Evolutionary conservation across 2,888 invertebrate genomes (phyloP).

Genomic region (Zygogramma bicolorata): DNA sequence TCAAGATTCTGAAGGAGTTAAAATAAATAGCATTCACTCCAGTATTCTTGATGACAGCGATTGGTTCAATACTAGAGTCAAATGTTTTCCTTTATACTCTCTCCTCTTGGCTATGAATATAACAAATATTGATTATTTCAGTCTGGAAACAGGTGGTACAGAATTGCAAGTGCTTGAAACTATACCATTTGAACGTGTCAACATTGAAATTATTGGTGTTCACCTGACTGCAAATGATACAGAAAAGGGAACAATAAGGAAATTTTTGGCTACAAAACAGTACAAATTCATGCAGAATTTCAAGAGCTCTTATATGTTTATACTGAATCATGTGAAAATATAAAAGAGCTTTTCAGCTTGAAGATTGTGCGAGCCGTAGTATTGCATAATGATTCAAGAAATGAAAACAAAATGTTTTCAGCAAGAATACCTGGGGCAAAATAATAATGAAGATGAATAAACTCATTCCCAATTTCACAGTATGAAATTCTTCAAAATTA

Average conservation of each 20-base stretch:
- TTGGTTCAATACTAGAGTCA: slow-evolving; percentile 79
- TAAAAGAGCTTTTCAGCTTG: slow-evolving; percentile 33
- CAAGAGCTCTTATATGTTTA: slow-evolving; percentile 62
- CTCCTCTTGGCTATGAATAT: slow-evolving; percentile 82
- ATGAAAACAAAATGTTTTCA: neutral
- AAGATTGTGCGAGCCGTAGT: neutral
- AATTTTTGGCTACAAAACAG: slow-evolving; percentile 63
- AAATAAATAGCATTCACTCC: slow-evolving; percentile 68
- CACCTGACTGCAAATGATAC: slow-evolving; percentile 59
- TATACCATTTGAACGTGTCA: slow-evolving; percentile 70
- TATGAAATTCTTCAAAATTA: too few species aligned
- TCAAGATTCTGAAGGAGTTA: slow-evolving; percentile 64
- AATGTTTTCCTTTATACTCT: slow-evolving; percentile 88
- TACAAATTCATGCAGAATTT: slow-evolving; percentile 62
- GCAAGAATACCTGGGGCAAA: too few species aligned
- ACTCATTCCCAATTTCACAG: too few species aligned
- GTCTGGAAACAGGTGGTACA: slow-evolving; percentile 73
- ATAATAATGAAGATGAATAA: too few species aligned
- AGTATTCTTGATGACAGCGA: slow-evolving; percentile 69
- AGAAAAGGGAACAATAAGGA: slow-evolving; percentile 62
- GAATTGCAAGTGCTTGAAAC: slow-evolving; percentile 71
- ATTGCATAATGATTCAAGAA: neutral
- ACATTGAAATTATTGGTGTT: slow-evolving; percentile 66
- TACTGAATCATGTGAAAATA: slow-evolving; percentile 54
- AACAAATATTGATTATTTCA: slow-evolving; percentile 77